A percentile compares a stretch with the other conserved stretches of the same genome.
These are phyloP conservation scores for Thermophis baileyi DNA, from an alignment of 2,113 vertebrate genomes.

Conservation along the genomic window DNA sequence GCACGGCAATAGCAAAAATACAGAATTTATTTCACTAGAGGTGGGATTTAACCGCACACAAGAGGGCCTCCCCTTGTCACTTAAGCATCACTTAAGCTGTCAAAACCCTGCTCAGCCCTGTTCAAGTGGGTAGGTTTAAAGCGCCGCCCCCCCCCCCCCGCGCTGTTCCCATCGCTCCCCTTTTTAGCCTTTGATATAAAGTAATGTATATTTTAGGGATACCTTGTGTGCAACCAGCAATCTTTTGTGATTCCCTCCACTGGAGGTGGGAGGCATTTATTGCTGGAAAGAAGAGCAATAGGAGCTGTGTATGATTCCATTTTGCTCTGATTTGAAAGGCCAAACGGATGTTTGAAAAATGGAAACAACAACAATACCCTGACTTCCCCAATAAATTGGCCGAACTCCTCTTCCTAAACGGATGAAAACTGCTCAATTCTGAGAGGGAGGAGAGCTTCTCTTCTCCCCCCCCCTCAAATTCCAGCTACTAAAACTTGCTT, in stretches of 20 bases:
- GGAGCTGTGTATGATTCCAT: background rate
- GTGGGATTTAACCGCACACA: background rate
- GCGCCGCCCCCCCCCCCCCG: background rate
- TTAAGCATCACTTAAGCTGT: constrained; percentile 3
- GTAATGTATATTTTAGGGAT: background rate
- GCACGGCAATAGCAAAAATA: background rate
- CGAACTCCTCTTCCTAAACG: background rate
- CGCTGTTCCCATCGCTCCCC: background rate
- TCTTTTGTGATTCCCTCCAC: background rate
- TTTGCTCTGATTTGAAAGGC: background rate
- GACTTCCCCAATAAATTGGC: background rate
- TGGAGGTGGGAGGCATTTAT: background rate
- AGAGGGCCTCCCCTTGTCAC: background rate
- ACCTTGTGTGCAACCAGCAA: background rate
- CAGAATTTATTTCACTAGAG: background rate
- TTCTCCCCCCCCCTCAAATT: background rate
- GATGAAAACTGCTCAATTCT: background rate
- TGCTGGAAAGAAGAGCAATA: background rate
- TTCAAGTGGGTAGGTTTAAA: background rate
- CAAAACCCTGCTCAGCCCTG: background rate
- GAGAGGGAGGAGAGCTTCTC: background rate
- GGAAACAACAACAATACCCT: background rate
- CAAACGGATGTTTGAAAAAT: background rate
- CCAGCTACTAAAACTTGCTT: background rate
- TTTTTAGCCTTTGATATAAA: background rate